A percentile compares a stretch with the other conserved stretches of the same genome.
These are phyloP conservation scores for Epizoanthus rinbou DNA, from an alignment of 92 coral and sea anemone species.

Conservation along the genomic window DNA sequence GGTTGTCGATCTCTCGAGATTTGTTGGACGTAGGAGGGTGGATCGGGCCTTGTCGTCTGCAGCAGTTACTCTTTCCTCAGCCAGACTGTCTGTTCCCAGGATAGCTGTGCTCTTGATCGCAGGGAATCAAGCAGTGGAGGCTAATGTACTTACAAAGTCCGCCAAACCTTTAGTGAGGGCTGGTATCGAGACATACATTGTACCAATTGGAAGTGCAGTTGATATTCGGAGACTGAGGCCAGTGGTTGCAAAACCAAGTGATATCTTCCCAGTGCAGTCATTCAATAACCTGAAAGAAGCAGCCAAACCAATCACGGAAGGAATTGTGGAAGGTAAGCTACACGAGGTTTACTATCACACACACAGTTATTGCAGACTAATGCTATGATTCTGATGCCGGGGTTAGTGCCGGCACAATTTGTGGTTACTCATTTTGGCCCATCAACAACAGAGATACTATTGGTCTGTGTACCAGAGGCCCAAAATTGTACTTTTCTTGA, in stretches of 20 bases:
- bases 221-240: conserved; percentile 56
- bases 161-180: conserved; percentile 56
- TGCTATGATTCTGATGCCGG: too few species aligned
- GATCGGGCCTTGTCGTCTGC: conserved; percentile 68
- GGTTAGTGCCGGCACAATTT: too few species aligned
- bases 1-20: conserved; percentile 57
- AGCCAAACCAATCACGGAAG: conserved; percentile 38
- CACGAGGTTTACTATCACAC: neutral
- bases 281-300: conserved; percentile 48
- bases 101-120: conserved; percentile 73
- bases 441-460: too few species aligned
- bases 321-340: conserved; percentile 47
- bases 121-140: conserved; percentile 52
- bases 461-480: too few species aligned
- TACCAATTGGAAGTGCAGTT: conserved; percentile 65
- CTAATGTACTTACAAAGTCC: conserved; percentile 53
- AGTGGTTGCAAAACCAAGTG: conserved; percentile 59
- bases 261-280: conserved; percentile 57
- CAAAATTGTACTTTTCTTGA: too few species aligned
- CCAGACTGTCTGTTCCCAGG: conserved; percentile 70
- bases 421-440: too few species aligned
- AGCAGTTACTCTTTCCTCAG: conserved; percentile 30
- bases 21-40: conserved; percentile 64
- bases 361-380: too few species aligned
- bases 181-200: conserved; percentile 71